Conservation (phyloP, 2,888 invertebrate genomes). For the Corythucha ciliata region DNA sequence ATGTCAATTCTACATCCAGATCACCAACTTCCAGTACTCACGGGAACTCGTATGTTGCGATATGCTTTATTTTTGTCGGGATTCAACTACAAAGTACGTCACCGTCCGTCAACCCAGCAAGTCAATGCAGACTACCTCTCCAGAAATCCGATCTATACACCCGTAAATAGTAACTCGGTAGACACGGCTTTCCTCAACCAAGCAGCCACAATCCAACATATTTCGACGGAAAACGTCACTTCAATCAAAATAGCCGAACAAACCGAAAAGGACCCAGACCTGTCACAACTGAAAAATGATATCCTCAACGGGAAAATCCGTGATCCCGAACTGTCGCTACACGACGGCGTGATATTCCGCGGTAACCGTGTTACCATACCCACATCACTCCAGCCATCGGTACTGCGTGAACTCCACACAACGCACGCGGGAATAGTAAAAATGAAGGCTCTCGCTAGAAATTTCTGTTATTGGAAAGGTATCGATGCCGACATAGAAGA, state of each 20-base stretch:
- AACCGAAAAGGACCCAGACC: not conserved
- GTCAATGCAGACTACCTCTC: conserved; percentile 21
- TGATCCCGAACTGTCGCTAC: not conserved
- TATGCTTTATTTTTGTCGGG: conserved; percentile 15
- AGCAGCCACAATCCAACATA: conserved; percentile 7
- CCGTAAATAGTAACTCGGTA: no score
- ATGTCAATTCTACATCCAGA: conserved; percentile 17
- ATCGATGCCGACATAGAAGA: conserved; percentile 35
- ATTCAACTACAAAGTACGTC: conserved; percentile 13
- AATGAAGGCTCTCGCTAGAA: conserved; percentile 36
- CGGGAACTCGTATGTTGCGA: conserved; percentile 12
- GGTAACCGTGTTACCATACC: conserved; percentile 29
- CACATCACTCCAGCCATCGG: conserved; percentile 25
- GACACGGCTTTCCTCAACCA: no score
- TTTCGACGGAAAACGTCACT: conserved; percentile 3
- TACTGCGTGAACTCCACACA: conserved; percentile 33
- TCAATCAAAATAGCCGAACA: not conserved
- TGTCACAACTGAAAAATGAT: conserved; percentile 6
- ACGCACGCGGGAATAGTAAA: conserved; percentile 36
- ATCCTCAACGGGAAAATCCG: conserved; percentile 1
- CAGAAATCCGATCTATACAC: conserved; percentile 8
- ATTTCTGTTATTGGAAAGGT: conserved; percentile 35
- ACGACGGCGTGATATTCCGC: conserved; percentile 22
- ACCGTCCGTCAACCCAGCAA: conserved; percentile 3
- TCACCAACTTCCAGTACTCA: conserved; percentile 9